phyloP scores from a whole-genome alignment of 2,113 vertebrate genomes.

The Dipodomys spectabilis region DNA sequence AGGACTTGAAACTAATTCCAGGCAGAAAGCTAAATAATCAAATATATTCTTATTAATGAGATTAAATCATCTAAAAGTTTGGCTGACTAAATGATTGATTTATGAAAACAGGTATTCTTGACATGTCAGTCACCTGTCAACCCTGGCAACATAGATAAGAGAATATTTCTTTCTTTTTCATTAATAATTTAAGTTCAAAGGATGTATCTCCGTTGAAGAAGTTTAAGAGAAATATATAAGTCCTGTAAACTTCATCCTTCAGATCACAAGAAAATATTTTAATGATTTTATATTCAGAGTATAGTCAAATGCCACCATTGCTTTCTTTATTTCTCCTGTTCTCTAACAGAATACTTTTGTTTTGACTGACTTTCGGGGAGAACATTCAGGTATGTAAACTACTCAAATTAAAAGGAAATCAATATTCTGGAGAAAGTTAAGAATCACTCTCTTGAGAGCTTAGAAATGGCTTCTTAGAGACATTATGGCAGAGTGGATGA shows the following conservation, averaged over 20 bases:
- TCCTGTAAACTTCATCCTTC: neutral
- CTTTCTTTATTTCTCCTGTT: neutral
- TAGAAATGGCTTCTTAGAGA: neutral
- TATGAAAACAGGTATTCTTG: neutral
- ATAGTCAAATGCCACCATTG: neutral
- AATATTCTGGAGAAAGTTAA: neutral
- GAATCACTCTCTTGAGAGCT: neutral
- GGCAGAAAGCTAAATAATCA: constrained; percentile 1
- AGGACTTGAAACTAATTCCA: neutral
- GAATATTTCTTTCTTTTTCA: neutral
- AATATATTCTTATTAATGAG: neutral
- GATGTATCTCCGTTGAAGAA: neutral
- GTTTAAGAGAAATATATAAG: neutral
- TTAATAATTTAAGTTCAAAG: neutral
- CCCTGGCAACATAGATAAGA: neutral
- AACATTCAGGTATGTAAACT: neutral
- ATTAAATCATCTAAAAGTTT: neutral
- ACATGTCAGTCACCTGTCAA: neutral
- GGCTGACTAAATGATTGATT: neutral
- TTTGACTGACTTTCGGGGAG: neutral
- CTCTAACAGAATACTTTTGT: neutral
- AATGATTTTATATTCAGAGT: neutral
- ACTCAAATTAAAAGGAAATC: neutral
- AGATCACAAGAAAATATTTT: constrained; percentile 25
- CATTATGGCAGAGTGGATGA: neutral